A percentile compares a stretch with the other conserved stretches of the same genome.
These are phyloP conservation scores for Parotocinclus haroldoi DNA, from an alignment of 2,797 vertebrate genomes.

Conservation along the genomic window DNA sequence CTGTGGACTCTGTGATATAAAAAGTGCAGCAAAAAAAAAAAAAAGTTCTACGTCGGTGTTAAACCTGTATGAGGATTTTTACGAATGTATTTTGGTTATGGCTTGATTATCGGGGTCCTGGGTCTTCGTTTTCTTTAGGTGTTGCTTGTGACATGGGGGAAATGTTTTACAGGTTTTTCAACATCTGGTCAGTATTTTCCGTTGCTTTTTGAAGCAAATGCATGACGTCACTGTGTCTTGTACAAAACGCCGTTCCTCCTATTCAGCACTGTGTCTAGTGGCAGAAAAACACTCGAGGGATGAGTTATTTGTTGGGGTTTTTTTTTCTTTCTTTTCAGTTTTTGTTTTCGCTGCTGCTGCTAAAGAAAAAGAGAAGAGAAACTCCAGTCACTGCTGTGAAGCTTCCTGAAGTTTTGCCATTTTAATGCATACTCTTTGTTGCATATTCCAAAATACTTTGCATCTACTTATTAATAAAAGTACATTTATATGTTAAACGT, in stretches of 20 bases:
- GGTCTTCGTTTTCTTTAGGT: slow-evolving; percentile 33
- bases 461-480: slow-evolving; percentile 76
- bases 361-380: slow-evolving; percentile 53
- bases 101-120: slow-evolving; percentile 6
- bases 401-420: slow-evolving; percentile 60
- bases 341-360: slow-evolving; percentile 66
- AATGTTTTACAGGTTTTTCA: neutral
- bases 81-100: slow-evolving; percentile 77
- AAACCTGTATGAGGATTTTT: slow-evolving; percentile 65
- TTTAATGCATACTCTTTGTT: slow-evolving; percentile 68
- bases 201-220: slow-evolving; percentile 63
- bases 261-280: slow-evolving; percentile 70
- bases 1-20: slow-evolving; percentile 62
- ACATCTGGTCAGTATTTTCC: slow-evolving; percentile 21
- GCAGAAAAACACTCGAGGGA: slow-evolving; percentile 48
- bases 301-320: slow-evolving; percentile 17
- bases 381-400: slow-evolving; percentile 63
- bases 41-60: slow-evolving; percentile 58
- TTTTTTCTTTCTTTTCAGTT: slow-evolving; percentile 57
- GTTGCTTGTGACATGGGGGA: slow-evolving; percentile 49
- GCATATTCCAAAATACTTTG: slow-evolving; percentile 57
- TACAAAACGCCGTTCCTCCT: slow-evolving; percentile 59
- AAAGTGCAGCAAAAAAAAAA: slow-evolving; percentile 63
- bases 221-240: slow-evolving; percentile 68
- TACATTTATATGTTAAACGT: slow-evolving; percentile 69